phyloP scores from a whole-genome alignment of 2,113 vertebrate species.

The Sinocyclocheilus maitianheensis region DNA sequence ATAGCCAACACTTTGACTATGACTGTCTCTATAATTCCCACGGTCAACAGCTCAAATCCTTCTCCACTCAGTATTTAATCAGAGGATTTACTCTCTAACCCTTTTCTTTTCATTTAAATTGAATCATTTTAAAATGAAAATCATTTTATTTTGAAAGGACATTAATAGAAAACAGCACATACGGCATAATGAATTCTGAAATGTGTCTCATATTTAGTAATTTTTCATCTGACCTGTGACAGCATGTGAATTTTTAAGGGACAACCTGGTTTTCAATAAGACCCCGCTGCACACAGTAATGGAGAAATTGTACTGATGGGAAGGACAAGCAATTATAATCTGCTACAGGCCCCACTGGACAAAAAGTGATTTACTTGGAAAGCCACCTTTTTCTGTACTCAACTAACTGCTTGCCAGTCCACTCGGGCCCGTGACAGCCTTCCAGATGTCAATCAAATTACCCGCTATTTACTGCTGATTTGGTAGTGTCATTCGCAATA shows the following conservation, averaged over 20 bases:
- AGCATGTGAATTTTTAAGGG: slow-evolving; percentile 85
- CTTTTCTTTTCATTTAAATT: background rate
- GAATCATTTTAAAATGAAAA: no score
- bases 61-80: background rate
- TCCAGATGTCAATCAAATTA: slow-evolving; percentile 99
- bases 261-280: slow-evolving; percentile 94
- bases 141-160: background rate
- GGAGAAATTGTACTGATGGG: slow-evolving; percentile 97
- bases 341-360: slow-evolving; percentile 92
- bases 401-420: slow-evolving; percentile 78
- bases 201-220: slow-evolving; percentile 10
- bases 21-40: background rate
- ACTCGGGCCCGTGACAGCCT: slow-evolving; percentile 91
- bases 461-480: slow-evolving; percentile 99
- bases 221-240: slow-evolving; percentile 27
- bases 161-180: slow-evolving; percentile 3
- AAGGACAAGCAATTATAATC: slow-evolving; percentile 99
- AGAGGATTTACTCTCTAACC: background rate
- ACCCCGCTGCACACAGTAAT: slow-evolving; percentile 95
- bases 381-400: slow-evolving; percentile 83
- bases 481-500: slow-evolving; percentile 99
- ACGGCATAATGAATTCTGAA: slow-evolving; percentile 4
- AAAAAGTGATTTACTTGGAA: slow-evolving; percentile 97
- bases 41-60: background rate
- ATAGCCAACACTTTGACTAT: background rate